Conservation (phyloP, 64 coral and sea anemone species). For the Dendronephthya gigantea region DNA sequence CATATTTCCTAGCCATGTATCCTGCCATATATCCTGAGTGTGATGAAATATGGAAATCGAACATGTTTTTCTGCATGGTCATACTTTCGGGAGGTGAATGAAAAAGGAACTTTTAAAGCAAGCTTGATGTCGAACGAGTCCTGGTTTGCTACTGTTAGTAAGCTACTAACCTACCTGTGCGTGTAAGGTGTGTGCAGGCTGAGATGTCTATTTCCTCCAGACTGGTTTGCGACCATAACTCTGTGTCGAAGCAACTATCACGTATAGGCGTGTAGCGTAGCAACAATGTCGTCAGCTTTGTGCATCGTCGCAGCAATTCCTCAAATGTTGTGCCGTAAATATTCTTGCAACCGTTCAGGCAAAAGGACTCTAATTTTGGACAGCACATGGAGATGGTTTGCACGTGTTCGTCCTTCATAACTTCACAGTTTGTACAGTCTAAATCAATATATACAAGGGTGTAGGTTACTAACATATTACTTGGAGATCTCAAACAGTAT, state of each 20-base stretch:
- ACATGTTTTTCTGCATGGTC: too few species aligned
- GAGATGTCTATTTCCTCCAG: conserved; percentile 92
- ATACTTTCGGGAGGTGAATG: too few species aligned
- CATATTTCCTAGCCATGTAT: too few species aligned
- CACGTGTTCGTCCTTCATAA: conserved; percentile 61
- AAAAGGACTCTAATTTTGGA: conserved; percentile 90
- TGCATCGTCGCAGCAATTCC: conserved; percentile 61
- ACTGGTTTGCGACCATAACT: conserved; percentile 56
- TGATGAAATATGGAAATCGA: too few species aligned
- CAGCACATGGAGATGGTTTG: conserved; percentile 42
- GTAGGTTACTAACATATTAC: too few species aligned
- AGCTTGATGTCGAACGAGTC: too few species aligned
- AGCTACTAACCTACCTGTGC: conserved; percentile 56
- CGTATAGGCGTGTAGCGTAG: conserved; percentile 87
- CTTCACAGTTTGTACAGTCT: conserved; percentile 95
- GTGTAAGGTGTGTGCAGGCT: conserved; percentile 76
- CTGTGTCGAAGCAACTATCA: conserved; percentile 76
- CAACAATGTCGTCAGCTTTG: conserved; percentile 67
- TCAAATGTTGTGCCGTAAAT: conserved; percentile 82
- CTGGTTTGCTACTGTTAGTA: too few species aligned
- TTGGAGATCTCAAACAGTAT: too few species aligned
- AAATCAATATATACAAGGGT: conserved; percentile 35
- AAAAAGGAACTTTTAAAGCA: too few species aligned
- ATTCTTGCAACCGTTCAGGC: conserved; percentile 88
- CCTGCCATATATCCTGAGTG: too few species aligned